Evolutionary conservation across 2,888 invertebrate genomes (phyloP), one percentile per base, ranked within the genome.

Genomic region (Bombylius major): DNA sequence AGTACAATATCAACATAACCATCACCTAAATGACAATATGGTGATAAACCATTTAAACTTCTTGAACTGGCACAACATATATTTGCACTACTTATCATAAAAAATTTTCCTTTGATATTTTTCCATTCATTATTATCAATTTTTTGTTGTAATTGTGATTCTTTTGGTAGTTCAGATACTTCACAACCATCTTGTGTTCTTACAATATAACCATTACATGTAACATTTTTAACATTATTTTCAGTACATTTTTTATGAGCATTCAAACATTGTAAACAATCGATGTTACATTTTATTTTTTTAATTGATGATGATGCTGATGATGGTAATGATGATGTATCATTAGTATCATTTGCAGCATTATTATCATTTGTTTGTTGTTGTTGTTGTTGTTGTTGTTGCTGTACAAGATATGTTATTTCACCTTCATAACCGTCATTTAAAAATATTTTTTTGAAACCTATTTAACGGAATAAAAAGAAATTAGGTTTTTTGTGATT

Each of bases 1-100:
- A 90, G 70, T 60, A 89, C 82, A 61, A 90, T 76, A 73, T 90
- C 87, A 58, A 87, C 77, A 67, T 82, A 84, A 36, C 90, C 90
- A 70, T 90, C 87, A 1, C 89, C 88, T 46, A 89, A 75, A 70
- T 90, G 89, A 68, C 84, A 83, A 64, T 80, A 82, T 2, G 87
- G 87, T 49, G 89, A 84, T 63, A 88, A 82, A 50, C 90, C 90
- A 66, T 83, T 80, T 1, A 87, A 87, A 65, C 83, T 82, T 60
- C 85, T 78, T 23, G 79, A 77, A 69, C 89, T 89, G 34, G 85
- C 82, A 68, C 89, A 89, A 47, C 84, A 84, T 50, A 88, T 82
- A 65, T 87, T 86, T 32, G 87, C 85, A 51, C 84, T 83, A 64
- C 84, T 87, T 14, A 90, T 81, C 78, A 87, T 87, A 63, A 86